Evolutionary conservation across 2,113 vertebrate genomes (phyloP).

Genomic region (Cricetomys ansorgei): DNA sequence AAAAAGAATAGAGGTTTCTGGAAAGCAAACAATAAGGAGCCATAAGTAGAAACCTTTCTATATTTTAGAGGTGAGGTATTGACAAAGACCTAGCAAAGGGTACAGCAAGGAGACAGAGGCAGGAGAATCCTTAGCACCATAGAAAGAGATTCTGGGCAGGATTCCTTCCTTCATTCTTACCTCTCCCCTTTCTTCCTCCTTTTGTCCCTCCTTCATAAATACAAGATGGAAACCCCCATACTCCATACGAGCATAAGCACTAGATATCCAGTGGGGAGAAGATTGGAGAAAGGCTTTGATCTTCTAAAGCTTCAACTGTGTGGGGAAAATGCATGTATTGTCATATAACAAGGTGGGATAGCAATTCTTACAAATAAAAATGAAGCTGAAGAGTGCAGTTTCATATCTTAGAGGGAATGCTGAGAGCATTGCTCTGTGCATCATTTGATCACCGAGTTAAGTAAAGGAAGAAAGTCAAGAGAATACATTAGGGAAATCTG

Average conservation of each 20-base stretch:
- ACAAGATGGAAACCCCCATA: neutral
- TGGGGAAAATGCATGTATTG: neutral
- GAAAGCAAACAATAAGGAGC: neutral
- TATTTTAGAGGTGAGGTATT: neutral
- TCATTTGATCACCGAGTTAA: neutral
- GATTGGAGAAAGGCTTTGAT: neutral
- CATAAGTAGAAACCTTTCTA: neutral
- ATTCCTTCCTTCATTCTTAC: neutral
- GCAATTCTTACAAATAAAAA: neutral
- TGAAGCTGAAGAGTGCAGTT: neutral
- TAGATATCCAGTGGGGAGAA: neutral
- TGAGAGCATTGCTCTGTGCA: neutral
- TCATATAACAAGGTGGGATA: neutral
- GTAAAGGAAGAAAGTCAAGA: neutral
- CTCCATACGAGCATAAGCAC: neutral
- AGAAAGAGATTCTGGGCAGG: neutral
- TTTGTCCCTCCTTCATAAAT: neutral
- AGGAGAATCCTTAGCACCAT: rapidly evolving
- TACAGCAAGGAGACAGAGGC: neutral
- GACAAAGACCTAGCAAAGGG: neutral
- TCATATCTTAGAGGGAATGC: neutral
- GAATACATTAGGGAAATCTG: neutral
- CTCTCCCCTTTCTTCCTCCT: neutral
- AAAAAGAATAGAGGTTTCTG: neutral
- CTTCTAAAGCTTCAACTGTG: neutral